These are phyloP conservation scores for Calonectris borealis DNA, from an alignment of 2,113 vertebrate genomes.

Conservation along the genomic window DNA sequence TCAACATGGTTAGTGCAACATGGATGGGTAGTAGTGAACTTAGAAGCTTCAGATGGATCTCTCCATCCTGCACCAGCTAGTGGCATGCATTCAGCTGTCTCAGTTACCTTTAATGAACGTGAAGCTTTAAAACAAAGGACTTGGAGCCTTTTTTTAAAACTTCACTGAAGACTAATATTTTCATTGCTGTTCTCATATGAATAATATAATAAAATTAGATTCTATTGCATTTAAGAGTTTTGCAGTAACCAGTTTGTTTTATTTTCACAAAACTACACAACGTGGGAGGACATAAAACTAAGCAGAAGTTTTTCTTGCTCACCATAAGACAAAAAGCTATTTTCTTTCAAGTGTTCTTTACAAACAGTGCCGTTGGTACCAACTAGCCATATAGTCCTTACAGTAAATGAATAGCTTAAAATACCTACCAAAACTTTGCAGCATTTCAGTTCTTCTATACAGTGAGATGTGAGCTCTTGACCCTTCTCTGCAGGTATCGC, in stretches of 20 bases:
- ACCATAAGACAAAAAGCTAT: neutral
- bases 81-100: neutral
- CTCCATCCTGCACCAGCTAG: neutral
- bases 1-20: neutral
- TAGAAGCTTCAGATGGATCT: neutral
- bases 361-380: neutral
- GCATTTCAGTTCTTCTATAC: neutral
- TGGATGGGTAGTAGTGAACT: neutral
- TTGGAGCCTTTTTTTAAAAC: neutral
- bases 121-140: neutral
- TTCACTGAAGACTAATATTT: neutral
- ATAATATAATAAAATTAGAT: neutral
- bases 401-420: neutral
- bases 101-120: neutral
- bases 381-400: neutral
- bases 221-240: neutral
- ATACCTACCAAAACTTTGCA: neutral
- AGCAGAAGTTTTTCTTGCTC: neutral
- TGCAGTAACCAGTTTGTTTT: neutral
- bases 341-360: neutral
- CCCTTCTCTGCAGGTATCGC: constrained; percentile 83
- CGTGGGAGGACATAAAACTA: neutral
- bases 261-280: neutral
- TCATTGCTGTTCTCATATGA: neutral
- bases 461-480: neutral